phyloP scores from a whole-genome alignment of 2,888 invertebrate species.

The Graphium colonna region DNA sequence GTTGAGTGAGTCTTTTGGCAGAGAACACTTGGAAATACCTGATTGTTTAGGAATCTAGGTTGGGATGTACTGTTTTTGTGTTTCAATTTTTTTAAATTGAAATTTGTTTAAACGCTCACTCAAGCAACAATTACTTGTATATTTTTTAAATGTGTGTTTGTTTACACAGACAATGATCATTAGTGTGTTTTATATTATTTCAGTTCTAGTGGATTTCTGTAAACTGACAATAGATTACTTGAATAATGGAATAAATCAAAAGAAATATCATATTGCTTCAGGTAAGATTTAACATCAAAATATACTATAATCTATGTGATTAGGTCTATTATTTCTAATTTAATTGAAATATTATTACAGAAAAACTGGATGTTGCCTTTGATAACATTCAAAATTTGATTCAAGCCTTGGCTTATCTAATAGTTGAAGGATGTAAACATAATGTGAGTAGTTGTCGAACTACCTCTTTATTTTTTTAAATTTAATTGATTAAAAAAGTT shows the following conservation, averaged over 20 bases:
- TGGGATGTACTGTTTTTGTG: too few relatives aligned
- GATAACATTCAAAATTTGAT: slow-evolving; percentile 82
- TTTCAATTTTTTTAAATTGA: too few relatives aligned
- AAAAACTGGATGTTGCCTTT: slow-evolving; percentile 79
- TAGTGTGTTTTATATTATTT: too few relatives aligned
- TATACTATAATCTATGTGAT: neutral
- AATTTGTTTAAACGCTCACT: too few relatives aligned
- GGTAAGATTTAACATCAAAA: slow-evolving; percentile 55
- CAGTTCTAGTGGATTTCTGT: slow-evolving; percentile 86
- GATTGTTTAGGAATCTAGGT: too few relatives aligned
- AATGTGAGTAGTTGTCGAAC: slow-evolving; percentile 79
- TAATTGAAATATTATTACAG: slow-evolving; percentile 53
- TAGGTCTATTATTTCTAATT: too few relatives aligned
- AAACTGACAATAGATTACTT: slow-evolving; percentile 84
- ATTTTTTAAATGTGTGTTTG: too few relatives aligned
- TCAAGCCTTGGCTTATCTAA: slow-evolving; percentile 86
- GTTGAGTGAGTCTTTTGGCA: too few relatives aligned
- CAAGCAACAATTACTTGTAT: too few relatives aligned
- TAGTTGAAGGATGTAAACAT: slow-evolving; percentile 85
- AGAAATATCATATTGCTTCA: slow-evolving; percentile 82
- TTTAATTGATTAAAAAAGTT: too few relatives aligned
- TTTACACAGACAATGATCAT: too few relatives aligned
- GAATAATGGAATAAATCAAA: slow-evolving; percentile 82
- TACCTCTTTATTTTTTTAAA: neutral
- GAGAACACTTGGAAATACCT: too few relatives aligned